Evolutionary conservation across 2,797 vertebrate genomes (phyloP), one percentile per base, ranked within the genome.

Genomic region (Gymnopithys bicolor): DNA sequence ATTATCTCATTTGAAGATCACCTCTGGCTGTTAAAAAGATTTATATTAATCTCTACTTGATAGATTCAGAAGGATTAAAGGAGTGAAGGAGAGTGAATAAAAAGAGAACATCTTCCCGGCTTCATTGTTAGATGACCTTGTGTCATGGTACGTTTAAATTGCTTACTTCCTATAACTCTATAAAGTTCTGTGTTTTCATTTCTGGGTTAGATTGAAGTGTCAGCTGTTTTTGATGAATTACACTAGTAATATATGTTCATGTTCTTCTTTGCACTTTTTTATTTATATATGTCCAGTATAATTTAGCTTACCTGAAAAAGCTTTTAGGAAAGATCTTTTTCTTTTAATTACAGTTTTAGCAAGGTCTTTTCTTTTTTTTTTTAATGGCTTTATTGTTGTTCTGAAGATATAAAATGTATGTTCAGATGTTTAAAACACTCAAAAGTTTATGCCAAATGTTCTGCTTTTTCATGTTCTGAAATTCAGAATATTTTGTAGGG

Each of bases 191-290:
- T 98, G 98, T 98, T 98, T 98, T 98, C 98, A 98, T 98, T 98
- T 97, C 97, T n/a, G 96, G 97, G 97, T 98, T 98, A 98, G 98
- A 98, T 98, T 98, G 97, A 98, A 98, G 98, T 98, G 98, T 98
- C 98, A 98, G 97, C 97, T 97, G 94, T 81, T 97, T 97, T 96
- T 98, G 98, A 98, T 98, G 97, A 97, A 98, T 98, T 97, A 90
- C 94, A 83, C 97, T 94, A 91, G 98, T 98, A 98, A 98, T 98
- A 97, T 97, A 98, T 98, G 97, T 97, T 98, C 98, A 97, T 96
- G 97, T 97, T 98, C 95, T 86, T 98, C 97, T 97, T 97, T 97
- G 97, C 93, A 98, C 96, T 97, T 96, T 98, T 98, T 97, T 98
- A 97, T 98, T 98, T 98, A 98, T 98, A 96, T 95, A 91, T 91